Percentiles rank a stretch among this genome's conserved stretches.
phyloP scores from a whole-genome alignment of 2,888 invertebrate genomes.

The Drosophila anomalata region DNA sequence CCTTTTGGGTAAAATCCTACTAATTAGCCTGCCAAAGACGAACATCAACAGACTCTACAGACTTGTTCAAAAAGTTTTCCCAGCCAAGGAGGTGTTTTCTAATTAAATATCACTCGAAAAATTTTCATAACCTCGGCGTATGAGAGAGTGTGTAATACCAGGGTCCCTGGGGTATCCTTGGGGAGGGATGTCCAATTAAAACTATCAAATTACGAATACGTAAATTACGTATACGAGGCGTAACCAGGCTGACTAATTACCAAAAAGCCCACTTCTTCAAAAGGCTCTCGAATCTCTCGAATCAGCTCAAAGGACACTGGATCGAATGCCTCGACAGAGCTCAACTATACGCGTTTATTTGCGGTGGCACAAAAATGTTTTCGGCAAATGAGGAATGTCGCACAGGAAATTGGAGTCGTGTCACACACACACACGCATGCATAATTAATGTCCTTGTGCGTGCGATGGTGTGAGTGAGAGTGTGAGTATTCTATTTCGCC shows the following conservation, averaged over 20 bases:
- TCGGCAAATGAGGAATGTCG: slow-evolving; percentile 53
- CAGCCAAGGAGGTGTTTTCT: slow-evolving; percentile 5
- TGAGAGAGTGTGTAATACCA: not conserved
- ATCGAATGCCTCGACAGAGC: not conserved
- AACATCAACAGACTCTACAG: slow-evolving; percentile 23
- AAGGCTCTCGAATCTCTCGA: slow-evolving; percentile 8
- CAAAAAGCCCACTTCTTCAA: slow-evolving; percentile 35
- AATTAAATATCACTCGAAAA: slow-evolving; percentile 54
- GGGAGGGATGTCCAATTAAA: slow-evolving; percentile 68
- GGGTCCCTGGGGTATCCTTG: not conserved
- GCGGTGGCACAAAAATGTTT: slow-evolving; percentile 65
- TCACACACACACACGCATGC: slow-evolving; percentile 49
- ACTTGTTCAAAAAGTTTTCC: not conserved
- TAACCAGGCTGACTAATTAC: slow-evolving; percentile 57
- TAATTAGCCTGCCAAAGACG: slow-evolving; percentile 53
- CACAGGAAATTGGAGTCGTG: slow-evolving; percentile 63
- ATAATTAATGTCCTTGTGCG: slow-evolving; percentile 63
- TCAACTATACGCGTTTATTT: slow-evolving; percentile 39
- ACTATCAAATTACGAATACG: slow-evolving; percentile 69
- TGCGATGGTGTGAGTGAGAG: not conserved
- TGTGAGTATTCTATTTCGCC: slow-evolving; percentile 44
- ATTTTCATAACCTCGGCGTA: slow-evolving; percentile 38
- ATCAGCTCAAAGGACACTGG: slow-evolving; percentile 2
- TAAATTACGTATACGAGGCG: slow-evolving; percentile 24
- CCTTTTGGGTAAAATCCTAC: slow-evolving; percentile 32